Evolutionary conservation across 2,888 invertebrate genomes (phyloP), one percentile per base, ranked within the genome.

Genomic region (Vannuccia rotundouncinata): DNA sequence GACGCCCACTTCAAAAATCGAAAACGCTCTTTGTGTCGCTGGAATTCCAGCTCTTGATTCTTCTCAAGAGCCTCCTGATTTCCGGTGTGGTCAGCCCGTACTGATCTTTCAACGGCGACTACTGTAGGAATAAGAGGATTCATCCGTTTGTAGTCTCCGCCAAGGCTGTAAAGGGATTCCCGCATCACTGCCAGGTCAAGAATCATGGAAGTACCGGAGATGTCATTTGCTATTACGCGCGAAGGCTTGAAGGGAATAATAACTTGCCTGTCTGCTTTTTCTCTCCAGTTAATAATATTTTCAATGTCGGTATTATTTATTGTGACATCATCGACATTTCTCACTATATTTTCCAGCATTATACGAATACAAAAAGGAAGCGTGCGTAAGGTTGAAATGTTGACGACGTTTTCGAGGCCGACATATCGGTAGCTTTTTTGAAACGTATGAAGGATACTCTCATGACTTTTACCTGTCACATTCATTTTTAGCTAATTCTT

Each of bases 341-440:
- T 17, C 2, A 66, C 22, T 66, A 66, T 17, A 27, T 66, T 66
- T 66, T 66, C 66, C 66, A 66, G 17, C 66, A 66, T 66, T 66
- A 66, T 66, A 5, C 66, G 66, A 66, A 66, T 66, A 22, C 66
- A 66, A 27, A n/a, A 66, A 22, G 66, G 66, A 66, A 66, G 66
- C n/a, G n/a, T n/a, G n/a, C n/a, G n/a, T n/a, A n/a, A n/a, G n/a
- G n/a, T n/a, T n/a, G n/a, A n/a, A n/a, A n/a, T n/a, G n/a, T n/a
- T n/a, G n/a, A n/a, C n/a, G n/a, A n/a, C n/a, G n/a, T n/a, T n/a
- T n/a, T n/a, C n/a, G n/a, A n/a, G n/a, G n/a, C n/a, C n/a, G n/a
- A n/a, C n/a, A n/a, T n/a, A n/a, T n/a, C n/a, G n/a, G n/a, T n/a
- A n/a, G n/a, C n/a, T n/a, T n/a, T n/a, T n/a, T n/a, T n/a, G n/a